phyloP scores from a whole-genome alignment of 2,113 vertebrate species.

The Nothobranchius furzeri region DNA sequence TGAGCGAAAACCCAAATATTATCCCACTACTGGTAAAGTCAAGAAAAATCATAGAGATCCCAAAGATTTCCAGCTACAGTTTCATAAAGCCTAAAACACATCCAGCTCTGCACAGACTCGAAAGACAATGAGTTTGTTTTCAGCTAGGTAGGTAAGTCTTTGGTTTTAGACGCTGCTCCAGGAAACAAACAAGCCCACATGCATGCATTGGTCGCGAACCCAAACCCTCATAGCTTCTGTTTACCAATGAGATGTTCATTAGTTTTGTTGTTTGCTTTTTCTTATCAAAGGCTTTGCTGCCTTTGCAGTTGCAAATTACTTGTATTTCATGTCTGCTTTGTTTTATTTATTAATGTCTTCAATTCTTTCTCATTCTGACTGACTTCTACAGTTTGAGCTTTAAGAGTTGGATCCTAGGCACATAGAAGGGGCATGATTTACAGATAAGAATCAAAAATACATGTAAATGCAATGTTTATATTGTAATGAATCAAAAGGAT shows the following conservation, averaged over 20 bases:
- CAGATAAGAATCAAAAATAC: too few relatives aligned
- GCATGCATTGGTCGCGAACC: not conserved
- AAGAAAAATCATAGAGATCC: not conserved
- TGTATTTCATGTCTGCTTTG: not conserved
- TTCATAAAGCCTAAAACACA: not conserved
- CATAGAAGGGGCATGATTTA: not conserved
- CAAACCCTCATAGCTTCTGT: not conserved
- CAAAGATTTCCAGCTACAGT: not conserved
- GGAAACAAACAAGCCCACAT: not conserved
- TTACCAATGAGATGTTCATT: not conserved
- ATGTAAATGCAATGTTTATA: too few relatives aligned
- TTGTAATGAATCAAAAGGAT: too few relatives aligned
- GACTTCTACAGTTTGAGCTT: not conserved
- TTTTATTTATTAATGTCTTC: too few relatives aligned
- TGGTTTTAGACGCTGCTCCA: not conserved
- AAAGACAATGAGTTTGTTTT: not conserved
- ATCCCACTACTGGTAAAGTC: not conserved
- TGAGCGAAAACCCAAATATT: not conserved
- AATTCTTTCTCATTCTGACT: not conserved
- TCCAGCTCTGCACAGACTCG: not conserved
- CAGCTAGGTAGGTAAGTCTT: not conserved
- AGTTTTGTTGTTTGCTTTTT: not conserved
- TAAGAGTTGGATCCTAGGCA: not conserved
- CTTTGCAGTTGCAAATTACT: accelerated
- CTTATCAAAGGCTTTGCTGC: not conserved